Evolutionary conservation across 2,113 vertebrate genomes (phyloP).

Genomic region (Tonatia bakeri): DNA sequence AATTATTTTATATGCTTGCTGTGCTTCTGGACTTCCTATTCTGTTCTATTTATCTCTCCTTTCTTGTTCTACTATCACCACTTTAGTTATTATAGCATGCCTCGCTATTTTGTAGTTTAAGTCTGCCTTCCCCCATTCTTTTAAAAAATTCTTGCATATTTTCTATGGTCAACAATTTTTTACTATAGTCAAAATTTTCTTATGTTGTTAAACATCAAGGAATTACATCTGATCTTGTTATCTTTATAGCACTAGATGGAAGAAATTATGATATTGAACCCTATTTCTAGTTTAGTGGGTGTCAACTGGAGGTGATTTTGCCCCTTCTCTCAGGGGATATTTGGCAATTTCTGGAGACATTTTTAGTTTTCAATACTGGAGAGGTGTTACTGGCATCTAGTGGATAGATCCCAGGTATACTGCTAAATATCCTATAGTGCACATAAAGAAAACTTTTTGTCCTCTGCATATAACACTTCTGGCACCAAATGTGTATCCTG

Average conservation of each 20-base stretch:
- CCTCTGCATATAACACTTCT: background rate
- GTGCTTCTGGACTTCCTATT: conserved; percentile 1
- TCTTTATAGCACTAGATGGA: background rate
- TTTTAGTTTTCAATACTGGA: background rate
- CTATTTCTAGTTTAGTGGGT: background rate
- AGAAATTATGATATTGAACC: background rate
- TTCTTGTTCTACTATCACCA: background rate
- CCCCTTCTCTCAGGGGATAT: background rate
- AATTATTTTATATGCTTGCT: conserved; percentile 20
- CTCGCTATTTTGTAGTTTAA: background rate
- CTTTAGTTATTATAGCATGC: background rate
- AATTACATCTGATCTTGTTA: background rate
- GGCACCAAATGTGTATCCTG: background rate
- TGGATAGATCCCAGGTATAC: background rate
- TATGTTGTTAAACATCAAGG: background rate
- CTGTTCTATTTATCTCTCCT: background rate
- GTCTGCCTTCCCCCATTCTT: background rate
- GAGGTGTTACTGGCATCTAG: background rate
- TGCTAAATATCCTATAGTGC: background rate
- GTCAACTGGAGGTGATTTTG: background rate
- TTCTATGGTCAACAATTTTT: background rate
- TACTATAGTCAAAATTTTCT: conserved; percentile 18
- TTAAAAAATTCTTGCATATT: background rate
- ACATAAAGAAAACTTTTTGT: background rate
- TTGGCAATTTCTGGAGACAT: background rate